Evolutionary conservation across 2,113 vertebrate species (phyloP).

Genomic region (Cyrtonyx montezumae): DNA sequence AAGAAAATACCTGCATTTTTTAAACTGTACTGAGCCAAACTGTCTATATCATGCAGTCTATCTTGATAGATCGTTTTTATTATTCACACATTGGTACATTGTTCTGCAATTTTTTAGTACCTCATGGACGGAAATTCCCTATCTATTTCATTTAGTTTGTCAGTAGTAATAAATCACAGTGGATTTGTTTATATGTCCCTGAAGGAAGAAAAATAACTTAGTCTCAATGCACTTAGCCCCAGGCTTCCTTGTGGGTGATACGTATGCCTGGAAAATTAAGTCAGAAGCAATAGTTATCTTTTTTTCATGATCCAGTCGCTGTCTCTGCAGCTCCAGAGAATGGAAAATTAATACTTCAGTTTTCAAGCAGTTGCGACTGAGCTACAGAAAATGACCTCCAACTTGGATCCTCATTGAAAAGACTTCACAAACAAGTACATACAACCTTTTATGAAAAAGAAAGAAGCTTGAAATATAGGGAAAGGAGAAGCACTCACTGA

Average conservation of each 20-base stretch:
- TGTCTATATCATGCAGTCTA: neutral
- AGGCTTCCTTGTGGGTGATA: constrained; percentile 14
- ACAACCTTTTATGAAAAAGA: neutral
- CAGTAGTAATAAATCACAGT: constrained; percentile 53
- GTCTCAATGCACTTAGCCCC: neutral
- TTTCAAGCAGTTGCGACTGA: constrained; percentile 3
- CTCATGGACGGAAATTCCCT: constrained; percentile 31
- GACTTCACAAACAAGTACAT: neutral
- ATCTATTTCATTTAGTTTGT: constrained; percentile 56
- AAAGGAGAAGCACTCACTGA: neutral
- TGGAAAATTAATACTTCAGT: neutral
- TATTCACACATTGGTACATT: neutral
- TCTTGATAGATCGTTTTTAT: constrained; percentile 36
- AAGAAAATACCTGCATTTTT: neutral
- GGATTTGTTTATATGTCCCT: constrained; percentile 9
- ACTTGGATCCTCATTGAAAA: neutral
- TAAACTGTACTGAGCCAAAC: neutral
- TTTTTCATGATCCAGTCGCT: neutral
- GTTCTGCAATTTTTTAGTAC: constrained; percentile 1
- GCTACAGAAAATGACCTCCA: neutral
- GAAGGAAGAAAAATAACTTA: constrained; percentile 54
- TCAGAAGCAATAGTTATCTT: constrained; percentile 1
- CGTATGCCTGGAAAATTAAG: constrained; percentile 26
- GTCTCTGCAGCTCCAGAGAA: neutral
- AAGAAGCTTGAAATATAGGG: neutral